These are phyloP conservation scores for Hylomyscus alleni DNA, from an alignment of 2,797 vertebrate genomes.

Conservation along the genomic window DNA sequence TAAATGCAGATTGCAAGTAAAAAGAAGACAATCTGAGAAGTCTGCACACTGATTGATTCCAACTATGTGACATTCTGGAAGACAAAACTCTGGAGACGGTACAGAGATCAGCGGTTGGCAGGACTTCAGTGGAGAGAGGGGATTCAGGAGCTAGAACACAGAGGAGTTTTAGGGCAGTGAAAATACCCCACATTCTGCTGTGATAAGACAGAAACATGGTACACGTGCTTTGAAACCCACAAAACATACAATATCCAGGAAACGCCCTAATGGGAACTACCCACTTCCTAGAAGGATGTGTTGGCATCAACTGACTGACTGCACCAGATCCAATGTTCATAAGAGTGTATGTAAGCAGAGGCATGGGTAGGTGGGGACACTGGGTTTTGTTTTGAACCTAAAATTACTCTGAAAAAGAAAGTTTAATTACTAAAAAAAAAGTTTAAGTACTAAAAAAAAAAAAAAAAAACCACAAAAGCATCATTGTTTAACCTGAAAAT, in stretches of 20 bases:
- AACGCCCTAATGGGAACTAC: not conserved
- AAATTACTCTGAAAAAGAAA: slow-evolving; percentile 44
- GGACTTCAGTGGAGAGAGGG: not conserved
- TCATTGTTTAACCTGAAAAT: slow-evolving; percentile 27
- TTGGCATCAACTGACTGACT: not conserved
- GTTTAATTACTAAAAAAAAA: too few species aligned
- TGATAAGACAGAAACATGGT: not conserved
- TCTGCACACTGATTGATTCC: slow-evolving; percentile 27
- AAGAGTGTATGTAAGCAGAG: not conserved
- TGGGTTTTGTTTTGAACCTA: slow-evolving; percentile 24
- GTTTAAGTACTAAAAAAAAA: too few species aligned
- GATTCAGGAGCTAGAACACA: not conserved
- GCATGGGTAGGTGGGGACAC: not conserved
- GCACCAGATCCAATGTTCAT: not conserved
- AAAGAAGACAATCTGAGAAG: slow-evolving; percentile 58
- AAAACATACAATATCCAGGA: not conserved
- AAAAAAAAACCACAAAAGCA: not conserved
- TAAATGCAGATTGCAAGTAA: slow-evolving; percentile 27
- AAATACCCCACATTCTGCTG: not conserved
- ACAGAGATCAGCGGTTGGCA: not conserved
- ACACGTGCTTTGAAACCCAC: not conserved
- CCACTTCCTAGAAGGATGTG: not conserved
- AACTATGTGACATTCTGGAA: slow-evolving; percentile 54
- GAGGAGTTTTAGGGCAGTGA: not conserved
- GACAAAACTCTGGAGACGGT: slow-evolving; percentile 20